Evolutionary conservation across 2,797 vertebrate species (phyloP), one percentile per base, ranked within the genome.

Genomic region (Malurus splendens): DNA sequence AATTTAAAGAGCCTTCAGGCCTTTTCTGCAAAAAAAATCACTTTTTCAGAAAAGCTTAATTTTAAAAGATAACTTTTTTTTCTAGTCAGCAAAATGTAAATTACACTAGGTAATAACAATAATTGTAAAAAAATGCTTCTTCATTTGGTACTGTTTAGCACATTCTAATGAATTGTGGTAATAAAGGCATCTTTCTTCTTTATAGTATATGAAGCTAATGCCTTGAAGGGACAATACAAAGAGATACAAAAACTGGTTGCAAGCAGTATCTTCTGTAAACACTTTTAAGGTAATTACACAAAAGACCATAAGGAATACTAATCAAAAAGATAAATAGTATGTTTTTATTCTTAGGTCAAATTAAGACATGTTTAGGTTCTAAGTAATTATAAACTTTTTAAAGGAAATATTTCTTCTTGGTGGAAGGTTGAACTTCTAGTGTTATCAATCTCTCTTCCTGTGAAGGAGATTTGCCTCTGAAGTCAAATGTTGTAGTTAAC

Each of bases 141-240:
- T 90, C 87, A 81, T 92, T 89, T 93, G 89, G 87, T 73, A 82
- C 42, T 61, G 54, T 89, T 94, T 93, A 93, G 47, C 41, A 57
- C 71, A 82, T 80, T 86, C 79, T 91, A 93, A 93, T 93, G 84
- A 95, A 89, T 61, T 71, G 75, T 36, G 67, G 86, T 89, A 91
- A 93, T 94, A 95, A 89, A 94, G 67, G 27, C 76, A 71, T 92
- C 56, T 72, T 94, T 88, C 64, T 87, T 80, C 50, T 90, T 93
- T 79, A 74, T 76, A 54, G 48, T 73, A 84, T 79, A 67, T 70
- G 70, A 76, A 89, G 65, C 59, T 66, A 82, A 60, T 90, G 87
- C 76, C 86, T 91, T 80, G 75, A 93, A 89, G 91, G 77, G 39
- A 44, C 56, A 61, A 79, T 62, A 59, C 39, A 82, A 87, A 90